phyloP scores from a whole-genome alignment of 2,797 vertebrate genomes.

The Myripristis jacobus region DNA sequence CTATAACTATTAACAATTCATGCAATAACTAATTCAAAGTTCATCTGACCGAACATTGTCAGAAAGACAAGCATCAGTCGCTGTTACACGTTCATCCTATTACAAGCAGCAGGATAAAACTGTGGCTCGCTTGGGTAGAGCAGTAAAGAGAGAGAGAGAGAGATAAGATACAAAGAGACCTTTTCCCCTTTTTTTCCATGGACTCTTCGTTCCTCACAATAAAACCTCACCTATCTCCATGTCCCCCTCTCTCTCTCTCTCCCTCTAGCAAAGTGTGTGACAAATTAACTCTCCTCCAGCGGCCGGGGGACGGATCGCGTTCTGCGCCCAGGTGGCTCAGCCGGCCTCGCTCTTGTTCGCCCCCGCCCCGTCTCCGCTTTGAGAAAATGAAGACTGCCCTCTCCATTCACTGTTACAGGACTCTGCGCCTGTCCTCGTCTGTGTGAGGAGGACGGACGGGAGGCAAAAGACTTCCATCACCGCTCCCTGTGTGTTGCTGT shows the following conservation, averaged over 20 bases:
- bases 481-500: conserved; percentile 5
- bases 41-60: conserved; percentile 18
- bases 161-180: conserved; percentile 47
- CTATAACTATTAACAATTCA: not conserved
- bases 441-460: not conserved
- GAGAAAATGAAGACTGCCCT: not conserved
- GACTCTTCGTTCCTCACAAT: conserved; percentile 26
- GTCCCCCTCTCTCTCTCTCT: not conserved
- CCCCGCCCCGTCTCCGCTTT: not conserved
- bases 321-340: conserved; percentile 5
- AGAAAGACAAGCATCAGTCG: conserved; percentile 35
- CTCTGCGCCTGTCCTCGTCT: not conserved
- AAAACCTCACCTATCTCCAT: conserved; percentile 31
- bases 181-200: conserved; percentile 47
- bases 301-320: conserved; percentile 36
- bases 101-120: conserved; percentile 50
- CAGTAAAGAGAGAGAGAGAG: no score
- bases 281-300: conserved; percentile 56
- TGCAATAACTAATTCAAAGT: not conserved
- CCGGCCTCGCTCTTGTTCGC: not conserved
- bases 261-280: conserved; percentile 10
- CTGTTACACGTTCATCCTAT: conserved; percentile 52
- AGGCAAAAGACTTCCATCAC: conserved; percentile 22
- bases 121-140: not conserved
- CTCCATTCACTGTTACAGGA: conserved; percentile 12